Conservation (phyloP, 2,888 invertebrate genomes). For the Polia nebulosa region DNA sequence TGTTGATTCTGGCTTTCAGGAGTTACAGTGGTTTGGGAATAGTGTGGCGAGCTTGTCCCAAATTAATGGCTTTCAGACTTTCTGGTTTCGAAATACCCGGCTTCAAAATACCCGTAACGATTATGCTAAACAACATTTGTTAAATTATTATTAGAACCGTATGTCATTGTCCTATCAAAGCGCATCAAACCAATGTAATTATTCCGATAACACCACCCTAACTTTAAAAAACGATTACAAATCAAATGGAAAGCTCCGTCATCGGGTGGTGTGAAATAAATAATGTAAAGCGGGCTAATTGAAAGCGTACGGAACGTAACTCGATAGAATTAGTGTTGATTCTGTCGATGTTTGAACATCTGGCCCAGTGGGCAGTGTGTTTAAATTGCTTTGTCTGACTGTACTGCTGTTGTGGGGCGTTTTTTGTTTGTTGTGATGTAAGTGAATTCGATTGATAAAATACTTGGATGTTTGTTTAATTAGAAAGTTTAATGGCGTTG, state of each 20-base stretch:
- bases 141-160: not conserved
- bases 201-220: slow-evolving; percentile 23
- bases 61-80: too few species aligned
- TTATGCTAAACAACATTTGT: too few species aligned
- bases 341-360: slow-evolving; percentile 82
- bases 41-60: too few species aligned
- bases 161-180: not conserved
- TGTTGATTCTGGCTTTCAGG: too few species aligned
- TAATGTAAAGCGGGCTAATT: slow-evolving; percentile 66
- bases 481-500: not conserved
- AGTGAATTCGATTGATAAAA: slow-evolving; percentile 38
- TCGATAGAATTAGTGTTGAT: slow-evolving; percentile 75
- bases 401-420: slow-evolving; percentile 67
- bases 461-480: not conserved
- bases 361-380: slow-evolving; percentile 72
- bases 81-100: too few species aligned
- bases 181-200: slow-evolving; percentile 8
- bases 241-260: slow-evolving; percentile 31
- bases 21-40: too few species aligned
- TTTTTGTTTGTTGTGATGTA: slow-evolving; percentile 57
- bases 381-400: slow-evolving; percentile 76
- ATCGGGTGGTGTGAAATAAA: slow-evolving; percentile 66
- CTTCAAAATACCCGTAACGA: too few species aligned
- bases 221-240: slow-evolving; percentile 34
- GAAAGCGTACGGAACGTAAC: slow-evolving; percentile 70